Conservation (phyloP, 2,113 vertebrate genomes). For the Microtus oregoni region DNA sequence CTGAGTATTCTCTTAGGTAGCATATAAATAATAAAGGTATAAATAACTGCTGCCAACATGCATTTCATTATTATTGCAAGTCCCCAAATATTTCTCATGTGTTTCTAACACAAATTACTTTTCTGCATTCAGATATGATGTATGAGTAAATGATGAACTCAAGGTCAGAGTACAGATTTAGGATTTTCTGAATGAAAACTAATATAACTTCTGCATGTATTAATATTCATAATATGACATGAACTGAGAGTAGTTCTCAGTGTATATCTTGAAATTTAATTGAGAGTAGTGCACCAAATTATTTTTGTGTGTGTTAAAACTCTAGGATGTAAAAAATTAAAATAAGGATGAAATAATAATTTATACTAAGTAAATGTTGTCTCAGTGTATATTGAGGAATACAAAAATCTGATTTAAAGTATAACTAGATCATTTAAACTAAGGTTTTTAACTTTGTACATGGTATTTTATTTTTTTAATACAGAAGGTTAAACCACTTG, state of each 20-base stretch:
- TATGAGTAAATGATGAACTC: not conserved
- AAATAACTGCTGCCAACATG: not conserved
- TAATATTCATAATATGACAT: not conserved
- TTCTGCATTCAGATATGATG: not conserved
- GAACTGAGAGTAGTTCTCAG: not conserved
- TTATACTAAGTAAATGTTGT: not conserved
- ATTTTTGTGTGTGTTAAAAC: not conserved
- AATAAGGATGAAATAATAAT: not conserved
- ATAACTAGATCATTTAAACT: not conserved
- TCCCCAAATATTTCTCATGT: not conserved
- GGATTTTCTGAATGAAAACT: not conserved
- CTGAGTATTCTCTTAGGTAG: not conserved
- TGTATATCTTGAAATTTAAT: not conserved
- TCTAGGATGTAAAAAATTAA: not conserved
- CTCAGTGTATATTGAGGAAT: not conserved
- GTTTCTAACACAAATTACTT: not conserved
- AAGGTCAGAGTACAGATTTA: not conserved
- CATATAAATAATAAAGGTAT: not conserved
- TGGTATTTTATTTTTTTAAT: constrained; percentile 10
- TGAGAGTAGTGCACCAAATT: not conserved
- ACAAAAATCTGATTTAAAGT: not conserved
- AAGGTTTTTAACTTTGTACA: not conserved
- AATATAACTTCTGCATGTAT: not conserved
- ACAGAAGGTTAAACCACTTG: constrained; percentile 43
- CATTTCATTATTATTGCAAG: not conserved